phyloP scores from a whole-genome alignment of 2,797 vertebrate species.

The Zenarchopterus dispar region DNA sequence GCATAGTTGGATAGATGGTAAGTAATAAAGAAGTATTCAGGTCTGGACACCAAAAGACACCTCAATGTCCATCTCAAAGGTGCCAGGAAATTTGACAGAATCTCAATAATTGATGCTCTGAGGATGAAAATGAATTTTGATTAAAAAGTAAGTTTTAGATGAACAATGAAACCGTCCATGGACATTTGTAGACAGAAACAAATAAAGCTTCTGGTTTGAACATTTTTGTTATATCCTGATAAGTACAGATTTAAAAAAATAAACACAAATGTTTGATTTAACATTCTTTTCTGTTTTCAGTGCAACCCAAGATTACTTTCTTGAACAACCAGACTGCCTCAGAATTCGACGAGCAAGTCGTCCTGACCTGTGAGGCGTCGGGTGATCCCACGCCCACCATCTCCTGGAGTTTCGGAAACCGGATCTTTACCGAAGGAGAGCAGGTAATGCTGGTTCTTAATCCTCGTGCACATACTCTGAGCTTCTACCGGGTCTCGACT shows the following conservation, averaged over 20 bases:
- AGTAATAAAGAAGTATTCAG: no score
- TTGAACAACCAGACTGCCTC: slow-evolving; percentile 93
- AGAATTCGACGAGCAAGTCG: slow-evolving; percentile 93
- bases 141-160: neutral
- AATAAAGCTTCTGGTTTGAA: neutral
- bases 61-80: no score
- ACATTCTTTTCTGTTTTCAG: slow-evolving; percentile 66
- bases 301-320: slow-evolving; percentile 95
- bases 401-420: slow-evolving; percentile 91
- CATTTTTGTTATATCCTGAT: neutral
- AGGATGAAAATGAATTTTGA: neutral
- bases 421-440: slow-evolving; percentile 91
- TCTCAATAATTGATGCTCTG: no score
- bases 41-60: no score
- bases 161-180: no score
- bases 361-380: slow-evolving; percentile 93
- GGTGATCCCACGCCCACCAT: slow-evolving; percentile 97
- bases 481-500: no score
- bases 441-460: slow-evolving; percentile 83
- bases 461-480: neutral
- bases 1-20: no score
- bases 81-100: no score
- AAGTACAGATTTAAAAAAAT: neutral
- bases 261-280: neutral
- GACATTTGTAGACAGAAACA: neutral